phyloP scores from a whole-genome alignment of 1,140 invertebrate species.

The Diorhabda carinulata region DNA sequence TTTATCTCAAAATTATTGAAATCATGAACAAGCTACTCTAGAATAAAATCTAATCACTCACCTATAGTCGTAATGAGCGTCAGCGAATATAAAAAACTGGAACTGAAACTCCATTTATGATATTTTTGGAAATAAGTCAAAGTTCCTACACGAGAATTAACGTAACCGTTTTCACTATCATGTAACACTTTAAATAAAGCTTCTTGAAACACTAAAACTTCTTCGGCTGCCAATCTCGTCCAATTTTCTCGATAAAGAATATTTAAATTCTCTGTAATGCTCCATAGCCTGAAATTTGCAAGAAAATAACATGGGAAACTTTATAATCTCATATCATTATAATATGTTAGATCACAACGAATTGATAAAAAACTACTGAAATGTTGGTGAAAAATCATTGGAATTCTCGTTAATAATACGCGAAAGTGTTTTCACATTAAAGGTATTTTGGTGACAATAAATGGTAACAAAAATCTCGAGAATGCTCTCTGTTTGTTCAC shows the following conservation, averaged over 20 bases:
- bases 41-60: slow-evolving; percentile 53
- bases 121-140: slow-evolving; percentile 50
- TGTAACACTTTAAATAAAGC: slow-evolving; percentile 50
- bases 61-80: slow-evolving; percentile 96
- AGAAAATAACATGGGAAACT: no score
- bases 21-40: no score
- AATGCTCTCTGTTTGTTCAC: no score
- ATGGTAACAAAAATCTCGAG: no score
- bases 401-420: no score
- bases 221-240: slow-evolving; percentile 78
- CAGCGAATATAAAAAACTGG: slow-evolving; percentile 89
- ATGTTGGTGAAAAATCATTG: no score
- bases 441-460: no score
- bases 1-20: no score
- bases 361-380: no score
- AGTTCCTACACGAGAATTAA: slow-evolving; percentile 28
- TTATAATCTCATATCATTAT: no score
- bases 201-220: slow-evolving; percentile 80
- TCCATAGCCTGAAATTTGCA: slow-evolving; percentile 69
- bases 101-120: slow-evolving; percentile 85
- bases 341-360: no score
- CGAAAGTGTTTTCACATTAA: no score
- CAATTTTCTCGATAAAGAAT: slow-evolving; percentile 93
- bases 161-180: slow-evolving; percentile 35
- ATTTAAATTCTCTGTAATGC: slow-evolving; percentile 89